Evolutionary conservation across 1,140 invertebrate genomes (phyloP), one percentile per base, ranked within the genome.

Genomic region (Bombus waltoni): DNA sequence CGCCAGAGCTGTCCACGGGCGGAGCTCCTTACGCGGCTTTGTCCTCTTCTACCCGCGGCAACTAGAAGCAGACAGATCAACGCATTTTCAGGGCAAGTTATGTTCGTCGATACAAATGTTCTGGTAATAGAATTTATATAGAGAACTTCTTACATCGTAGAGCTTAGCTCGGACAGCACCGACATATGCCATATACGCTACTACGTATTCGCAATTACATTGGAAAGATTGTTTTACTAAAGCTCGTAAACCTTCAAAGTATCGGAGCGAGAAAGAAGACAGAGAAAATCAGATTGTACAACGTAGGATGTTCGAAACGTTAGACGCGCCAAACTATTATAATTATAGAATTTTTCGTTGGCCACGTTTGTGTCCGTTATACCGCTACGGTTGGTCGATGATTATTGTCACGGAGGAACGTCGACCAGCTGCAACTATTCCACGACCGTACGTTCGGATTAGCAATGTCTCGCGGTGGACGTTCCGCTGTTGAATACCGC

Each of bases 341-440:
- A 53, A 18, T 5, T 38, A 70, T 11, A 1, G 22, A 83, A 77
- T 89, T 88, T 89, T 86, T 70, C 53, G 28, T 77, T 79, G 68
- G 59, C 82, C 42, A 44, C 18, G 47, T 44, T 57, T 68, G 18
- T 18, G 3, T 40, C 4, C 38, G 22, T 28, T 68, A 32, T 66
- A 3, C 47, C 18, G 22, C 18, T 53, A 22, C 87, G 65, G 42
- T 57, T 44, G 57, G 66, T 25, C 73, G 40, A 73, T 74, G 75
- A 88, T 89, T 88, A 88, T 89, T 82, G 87, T 70, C 87, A 72
- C 53, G 42, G 22, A 66, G 68, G 62, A 81, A 86, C 82, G 78
- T 74, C 53, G 62, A 62, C 38, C 42, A n/a, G 53, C 73, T 66
- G 68, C 84, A 88, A 88, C 88, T 81, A 89, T 89, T 88, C 83